Evolutionary conservation across 2,888 invertebrate genomes (phyloP), one percentile per base, ranked within the genome.

Genomic region (Rhingia campestris): DNA sequence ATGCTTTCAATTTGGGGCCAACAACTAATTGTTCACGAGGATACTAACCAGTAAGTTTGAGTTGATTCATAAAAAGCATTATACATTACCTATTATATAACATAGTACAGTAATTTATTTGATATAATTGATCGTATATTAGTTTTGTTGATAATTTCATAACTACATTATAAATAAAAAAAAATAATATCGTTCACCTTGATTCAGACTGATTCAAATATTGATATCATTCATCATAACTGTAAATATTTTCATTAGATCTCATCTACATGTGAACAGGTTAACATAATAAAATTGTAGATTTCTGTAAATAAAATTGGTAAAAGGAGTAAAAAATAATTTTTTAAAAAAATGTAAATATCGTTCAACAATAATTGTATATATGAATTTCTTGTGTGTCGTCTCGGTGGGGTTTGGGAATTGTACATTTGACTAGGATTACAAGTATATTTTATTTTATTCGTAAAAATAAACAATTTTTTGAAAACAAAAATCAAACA

Each of bases 1-100:
- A 97, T 97, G 97, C 96, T 97, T 94, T 97, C 96, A 94, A 97
- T 97, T 94, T 97, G 97, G 97, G 97, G 97, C 93, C 97, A 97
- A 94, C 97, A 97, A 95, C 96, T 97, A 94, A 97, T 97, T 94
- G 96, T 97, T 93, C 97, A 97, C 95, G 97, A 97, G 95, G 97
- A 97, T 94, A 97, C 97, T 92, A 96, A 97, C 94, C 97, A 97
- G 97, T 97, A 96, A 96, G 97, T 97, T 92, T 79, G 59, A 69
- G 61, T 51, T 73, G 67, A 75, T 74, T 86, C 86, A 86, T 81
- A 76, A 81, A 63, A 77, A 74, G 12, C 73, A 79, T 64, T 75
- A 80, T 66, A 84, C 80, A 84, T 75, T 69, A 64, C 9, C 51
- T 79, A 59, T 74, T 47, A 49, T 61, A 84, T 49, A 49, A 9